Evolutionary conservation across 2,113 vertebrate species (phyloP).

Genomic region (Leptosomus discolor): DNA sequence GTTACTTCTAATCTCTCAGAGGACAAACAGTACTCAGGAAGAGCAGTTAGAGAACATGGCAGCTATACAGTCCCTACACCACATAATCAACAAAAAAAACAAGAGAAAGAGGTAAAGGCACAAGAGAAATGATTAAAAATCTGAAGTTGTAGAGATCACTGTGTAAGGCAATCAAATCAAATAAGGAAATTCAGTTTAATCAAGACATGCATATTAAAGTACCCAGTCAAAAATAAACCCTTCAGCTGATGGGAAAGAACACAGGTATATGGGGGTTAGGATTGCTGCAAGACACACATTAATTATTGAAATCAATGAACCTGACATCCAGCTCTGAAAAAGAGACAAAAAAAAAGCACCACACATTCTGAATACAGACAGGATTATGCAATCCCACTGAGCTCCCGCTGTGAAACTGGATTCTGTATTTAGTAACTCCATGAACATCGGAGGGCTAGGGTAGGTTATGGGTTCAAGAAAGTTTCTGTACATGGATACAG

Average conservation of each 20-base stretch:
- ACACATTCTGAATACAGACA: background rate
- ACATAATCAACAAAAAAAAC: background rate
- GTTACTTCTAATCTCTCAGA: background rate
- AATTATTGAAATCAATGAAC: background rate
- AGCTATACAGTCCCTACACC: background rate
- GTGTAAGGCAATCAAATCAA: background rate
- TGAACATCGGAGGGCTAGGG: background rate
- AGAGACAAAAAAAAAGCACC: background rate
- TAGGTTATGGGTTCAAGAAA: background rate
- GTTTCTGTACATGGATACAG: background rate
- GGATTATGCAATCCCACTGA: background rate
- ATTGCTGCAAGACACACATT: background rate
- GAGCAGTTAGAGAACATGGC: background rate
- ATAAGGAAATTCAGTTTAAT: background rate
- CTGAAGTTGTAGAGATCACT: background rate
- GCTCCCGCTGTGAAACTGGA: background rate
- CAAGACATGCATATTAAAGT: background rate
- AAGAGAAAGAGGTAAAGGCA: background rate
- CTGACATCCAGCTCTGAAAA: background rate
- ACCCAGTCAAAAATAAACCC: background rate
- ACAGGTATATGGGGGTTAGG: background rate
- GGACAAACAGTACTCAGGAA: background rate
- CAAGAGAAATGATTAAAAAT: background rate
- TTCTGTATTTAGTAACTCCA: background rate
- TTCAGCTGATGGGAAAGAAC: background rate